Percentiles rank a stretch among this genome's conserved stretches.
Evolutionary conservation across 30 jellyfish, hydroid and myxozoan genomes (phyloP).

Genomic region (Morbakka virulenta): DNA sequence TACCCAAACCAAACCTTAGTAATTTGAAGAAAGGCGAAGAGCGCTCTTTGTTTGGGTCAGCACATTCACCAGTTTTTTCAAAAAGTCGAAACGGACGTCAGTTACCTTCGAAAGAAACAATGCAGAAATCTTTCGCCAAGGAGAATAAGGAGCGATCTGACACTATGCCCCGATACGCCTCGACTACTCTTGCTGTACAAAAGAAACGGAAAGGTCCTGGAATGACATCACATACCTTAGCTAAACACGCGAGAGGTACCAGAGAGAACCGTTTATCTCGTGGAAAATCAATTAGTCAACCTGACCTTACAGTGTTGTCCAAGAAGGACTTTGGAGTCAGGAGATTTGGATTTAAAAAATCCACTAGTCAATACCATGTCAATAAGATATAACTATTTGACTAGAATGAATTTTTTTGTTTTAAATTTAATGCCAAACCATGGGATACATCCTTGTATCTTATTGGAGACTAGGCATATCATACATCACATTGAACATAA

Average conservation of each 20-base stretch:
- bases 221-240: background rate
- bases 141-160: background rate
- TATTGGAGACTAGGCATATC: too few species aligned
- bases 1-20: background rate
- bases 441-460: too few species aligned
- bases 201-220: slow-evolving; percentile 1
- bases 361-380: background rate
- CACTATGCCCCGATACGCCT: slow-evolving; percentile 47
- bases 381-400: too few species aligned
- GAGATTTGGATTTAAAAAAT: background rate
- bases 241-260: background rate
- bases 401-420: too few species aligned
- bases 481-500: too few species aligned
- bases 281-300: background rate
- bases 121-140: background rate
- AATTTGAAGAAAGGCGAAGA: background rate
- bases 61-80: background rate
- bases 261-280: background rate
- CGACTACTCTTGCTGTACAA: slow-evolving; percentile 3
- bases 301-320: background rate
- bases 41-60: background rate
- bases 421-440: too few species aligned
- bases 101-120: background rate
- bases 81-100: background rate
- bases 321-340: background rate